phyloP scores from a whole-genome alignment of 2,888 invertebrate genomes.

The Eudasyphora cyanicolor region DNA sequence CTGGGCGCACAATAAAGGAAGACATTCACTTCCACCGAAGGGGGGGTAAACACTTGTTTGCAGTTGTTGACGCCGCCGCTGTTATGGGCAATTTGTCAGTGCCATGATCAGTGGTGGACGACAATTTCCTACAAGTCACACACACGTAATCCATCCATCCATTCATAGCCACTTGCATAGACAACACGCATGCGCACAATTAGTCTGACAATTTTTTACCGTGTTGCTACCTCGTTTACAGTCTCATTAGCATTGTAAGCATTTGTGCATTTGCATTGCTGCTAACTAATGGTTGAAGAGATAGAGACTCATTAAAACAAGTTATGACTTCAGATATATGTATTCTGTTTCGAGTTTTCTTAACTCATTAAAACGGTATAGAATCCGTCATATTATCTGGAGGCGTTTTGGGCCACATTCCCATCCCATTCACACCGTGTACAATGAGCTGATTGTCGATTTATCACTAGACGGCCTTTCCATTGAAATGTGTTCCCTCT shows the following conservation, averaged over 20 bases:
- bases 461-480: not conserved
- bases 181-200: not conserved
- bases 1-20: too few relatives aligned
- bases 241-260: not conserved
- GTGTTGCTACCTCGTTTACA: not conserved
- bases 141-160: too few relatives aligned
- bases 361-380: too few relatives aligned
- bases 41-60: not conserved
- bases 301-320: conserved; percentile 12
- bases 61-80: not conserved
- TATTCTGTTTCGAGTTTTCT: too few relatives aligned
- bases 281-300: too few relatives aligned
- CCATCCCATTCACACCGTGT: not conserved
- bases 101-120: conserved; percentile 51
- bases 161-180: too few relatives aligned
- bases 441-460: not conserved
- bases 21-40: not conserved
- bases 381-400: not conserved
- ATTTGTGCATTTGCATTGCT: not conserved
- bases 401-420: not conserved
- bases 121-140: not conserved
- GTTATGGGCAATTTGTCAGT: conserved; percentile 57
- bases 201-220: not conserved
- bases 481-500: not conserved
- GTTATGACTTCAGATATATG: too few relatives aligned